phyloP scores from a whole-genome alignment of 2,888 invertebrate genomes.

The Ischnus inquisitorius region DNA sequence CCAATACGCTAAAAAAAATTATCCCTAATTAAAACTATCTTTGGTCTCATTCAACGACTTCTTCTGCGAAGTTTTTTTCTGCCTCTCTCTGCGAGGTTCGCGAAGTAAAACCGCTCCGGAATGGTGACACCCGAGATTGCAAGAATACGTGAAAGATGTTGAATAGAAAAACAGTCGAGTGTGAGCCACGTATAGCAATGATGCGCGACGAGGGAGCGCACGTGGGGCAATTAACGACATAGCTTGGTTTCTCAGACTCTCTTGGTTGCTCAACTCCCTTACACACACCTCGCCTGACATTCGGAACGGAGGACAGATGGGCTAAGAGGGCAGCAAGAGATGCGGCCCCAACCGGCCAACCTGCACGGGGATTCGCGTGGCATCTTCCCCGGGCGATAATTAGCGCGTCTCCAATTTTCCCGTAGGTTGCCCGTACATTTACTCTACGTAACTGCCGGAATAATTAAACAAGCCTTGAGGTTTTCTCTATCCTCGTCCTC shows the following conservation, averaged over 20 bases:
- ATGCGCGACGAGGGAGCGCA: slow-evolving; percentile 9
- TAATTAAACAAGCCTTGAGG: slow-evolving; percentile 77
- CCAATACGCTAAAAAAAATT: no score
- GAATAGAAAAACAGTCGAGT: slow-evolving; percentile 47
- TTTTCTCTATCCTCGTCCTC: slow-evolving; percentile 37
- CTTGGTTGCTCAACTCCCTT: slow-evolving; percentile 27
- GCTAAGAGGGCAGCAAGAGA: background rate
- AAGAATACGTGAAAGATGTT: slow-evolving; percentile 9
- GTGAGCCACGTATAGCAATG: slow-evolving; percentile 1
- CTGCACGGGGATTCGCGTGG: slow-evolving; percentile 42
- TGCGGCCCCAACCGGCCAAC: background rate
- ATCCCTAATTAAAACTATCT: no score
- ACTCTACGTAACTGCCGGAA: slow-evolving; percentile 76
- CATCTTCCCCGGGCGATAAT: slow-evolving; percentile 75
- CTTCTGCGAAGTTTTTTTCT: no score
- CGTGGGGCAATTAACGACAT: slow-evolving; percentile 29
- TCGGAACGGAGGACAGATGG: background rate
- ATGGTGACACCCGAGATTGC: background rate
- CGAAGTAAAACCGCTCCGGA: no score
- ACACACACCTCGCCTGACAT: slow-evolving; percentile 7
- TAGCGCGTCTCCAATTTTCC: slow-evolving; percentile 78
- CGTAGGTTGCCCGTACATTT: slow-evolving; percentile 73
- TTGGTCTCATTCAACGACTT: no score
- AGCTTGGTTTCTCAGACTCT: slow-evolving; percentile 28
- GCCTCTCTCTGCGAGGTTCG: no score